A percentile compares a stretch with the other conserved stretches of the same genome.
Conservation (phyloP, 2,888 invertebrate genomes). For the Cephus pygmeus region DNA sequence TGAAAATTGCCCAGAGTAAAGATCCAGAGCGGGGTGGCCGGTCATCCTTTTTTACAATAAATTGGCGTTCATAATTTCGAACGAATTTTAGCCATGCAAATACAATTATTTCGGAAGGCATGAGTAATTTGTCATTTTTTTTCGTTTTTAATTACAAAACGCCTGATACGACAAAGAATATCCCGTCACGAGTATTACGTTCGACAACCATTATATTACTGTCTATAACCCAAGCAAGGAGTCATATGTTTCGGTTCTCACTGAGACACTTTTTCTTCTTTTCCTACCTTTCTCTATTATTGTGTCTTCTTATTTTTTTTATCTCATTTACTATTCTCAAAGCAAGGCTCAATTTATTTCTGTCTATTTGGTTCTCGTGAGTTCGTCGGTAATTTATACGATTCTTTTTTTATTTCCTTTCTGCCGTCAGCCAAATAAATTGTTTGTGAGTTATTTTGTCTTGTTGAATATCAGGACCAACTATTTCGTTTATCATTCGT, state of each 20-base stretch:
- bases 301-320: no score
- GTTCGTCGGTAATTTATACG: no score
- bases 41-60: conserved; percentile 18
- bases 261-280: conserved; percentile 20
- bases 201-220: conserved; percentile 25
- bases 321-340: no score
- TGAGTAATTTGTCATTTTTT: not conserved
- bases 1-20: conserved; percentile 50
- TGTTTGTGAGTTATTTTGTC: no score
- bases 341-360: no score
- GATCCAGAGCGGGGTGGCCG: conserved; percentile 6
- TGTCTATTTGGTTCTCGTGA: no score
- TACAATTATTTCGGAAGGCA: conserved; percentile 12
- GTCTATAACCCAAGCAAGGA: conserved; percentile 33
- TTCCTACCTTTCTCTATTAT: conserved; percentile 11
- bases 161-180: conserved; percentile 35
- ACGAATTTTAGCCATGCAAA: conserved; percentile 19
- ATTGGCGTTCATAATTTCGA: conserved; percentile 13
- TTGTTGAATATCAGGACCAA: no score
- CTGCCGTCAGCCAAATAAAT: no score
- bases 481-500: no score
- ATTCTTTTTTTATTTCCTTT: no score
- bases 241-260: conserved; percentile 42
- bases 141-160: not conserved
- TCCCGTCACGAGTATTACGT: conserved; percentile 49